phyloP scores from a whole-genome alignment of 2,797 vertebrate genomes.

The Bryconaethiops microstoma region DNA sequence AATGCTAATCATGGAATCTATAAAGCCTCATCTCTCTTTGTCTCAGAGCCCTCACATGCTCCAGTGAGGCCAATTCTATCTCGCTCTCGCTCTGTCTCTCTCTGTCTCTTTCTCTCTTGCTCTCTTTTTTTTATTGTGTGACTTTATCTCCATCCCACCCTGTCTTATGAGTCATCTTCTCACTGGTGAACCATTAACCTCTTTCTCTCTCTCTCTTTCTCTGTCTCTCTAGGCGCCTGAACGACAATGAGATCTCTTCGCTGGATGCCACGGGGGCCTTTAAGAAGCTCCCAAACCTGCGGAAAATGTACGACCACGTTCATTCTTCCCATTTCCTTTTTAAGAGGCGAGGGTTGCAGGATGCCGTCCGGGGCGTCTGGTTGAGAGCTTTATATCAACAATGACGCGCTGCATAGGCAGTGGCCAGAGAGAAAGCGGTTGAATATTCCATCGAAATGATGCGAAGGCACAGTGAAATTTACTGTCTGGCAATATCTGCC shows the following conservation, averaged over 20 bases:
- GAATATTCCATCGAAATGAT: slow-evolving; percentile 37
- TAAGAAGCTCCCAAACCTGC: slow-evolving; percentile 92
- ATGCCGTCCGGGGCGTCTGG: slow-evolving; percentile 22
- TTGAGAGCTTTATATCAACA: slow-evolving; percentile 42
- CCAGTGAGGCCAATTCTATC: slow-evolving; percentile 13
- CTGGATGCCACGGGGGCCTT: slow-evolving; percentile 88
- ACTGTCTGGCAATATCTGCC: slow-evolving; percentile 70
- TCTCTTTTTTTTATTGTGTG: not conserved
- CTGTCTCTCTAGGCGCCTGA: slow-evolving; percentile 81
- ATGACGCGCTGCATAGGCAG: slow-evolving; percentile 20
- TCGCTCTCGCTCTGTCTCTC: not conserved
- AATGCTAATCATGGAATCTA: slow-evolving; percentile 35
- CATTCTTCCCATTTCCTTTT: slow-evolving; percentile 14
- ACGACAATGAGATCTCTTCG: slow-evolving; percentile 93
- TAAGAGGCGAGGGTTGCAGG: slow-evolving; percentile 9
- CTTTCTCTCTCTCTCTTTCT: slow-evolving; percentile 25
- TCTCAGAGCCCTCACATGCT: slow-evolving; percentile 21
- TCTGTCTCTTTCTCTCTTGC: not conserved
- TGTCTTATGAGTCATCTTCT: slow-evolving; percentile 49
- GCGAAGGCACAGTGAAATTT: slow-evolving; percentile 65
- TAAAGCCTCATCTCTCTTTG: slow-evolving; percentile 3
- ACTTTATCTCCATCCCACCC: slow-evolving; percentile 45
- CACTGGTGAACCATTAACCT: slow-evolving; percentile 64
- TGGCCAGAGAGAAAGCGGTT: slow-evolving; percentile 17
- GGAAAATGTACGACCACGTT: slow-evolving; percentile 86